A percentile compares a stretch with the other conserved stretches of the same genome.
Conservation (phyloP, 2,113 vertebrate species). For the Galemys pyrenaicus region DNA sequence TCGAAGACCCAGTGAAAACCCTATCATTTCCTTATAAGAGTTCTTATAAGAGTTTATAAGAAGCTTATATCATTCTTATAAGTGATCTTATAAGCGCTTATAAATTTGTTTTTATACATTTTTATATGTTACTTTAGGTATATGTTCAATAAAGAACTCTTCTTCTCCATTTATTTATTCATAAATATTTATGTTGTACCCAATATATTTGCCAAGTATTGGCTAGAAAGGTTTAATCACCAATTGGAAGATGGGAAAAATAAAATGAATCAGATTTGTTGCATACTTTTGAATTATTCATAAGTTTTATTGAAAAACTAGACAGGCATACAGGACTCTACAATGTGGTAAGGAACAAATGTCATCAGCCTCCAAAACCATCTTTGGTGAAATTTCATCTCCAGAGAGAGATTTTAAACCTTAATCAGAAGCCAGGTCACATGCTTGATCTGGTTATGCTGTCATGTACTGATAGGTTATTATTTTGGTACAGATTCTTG, state of each 20-base stretch:
- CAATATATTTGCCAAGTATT: constrained; percentile 8
- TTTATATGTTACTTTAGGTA: background rate
- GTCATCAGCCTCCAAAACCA: background rate
- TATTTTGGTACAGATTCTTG: constrained; percentile 2
- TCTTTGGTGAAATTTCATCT: constrained; percentile 40
- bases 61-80: background rate
- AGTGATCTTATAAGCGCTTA: background rate
- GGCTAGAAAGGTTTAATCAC: background rate
- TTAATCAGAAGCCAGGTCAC: background rate
- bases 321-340: background rate
- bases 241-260: background rate
- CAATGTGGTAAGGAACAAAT: background rate
- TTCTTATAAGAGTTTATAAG: background rate
- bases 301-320: background rate
- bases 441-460: background rate
- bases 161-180: background rate
- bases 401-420: background rate
- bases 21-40: background rate
- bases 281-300: background rate
- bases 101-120: background rate
- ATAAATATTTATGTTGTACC: background rate
- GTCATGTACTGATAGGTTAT: background rate
- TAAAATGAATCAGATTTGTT: background rate
- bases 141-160: background rate
- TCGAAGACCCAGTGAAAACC: background rate